Conservation (phyloP, 2,888 invertebrate genomes). For the Timema cristinae region DNA sequence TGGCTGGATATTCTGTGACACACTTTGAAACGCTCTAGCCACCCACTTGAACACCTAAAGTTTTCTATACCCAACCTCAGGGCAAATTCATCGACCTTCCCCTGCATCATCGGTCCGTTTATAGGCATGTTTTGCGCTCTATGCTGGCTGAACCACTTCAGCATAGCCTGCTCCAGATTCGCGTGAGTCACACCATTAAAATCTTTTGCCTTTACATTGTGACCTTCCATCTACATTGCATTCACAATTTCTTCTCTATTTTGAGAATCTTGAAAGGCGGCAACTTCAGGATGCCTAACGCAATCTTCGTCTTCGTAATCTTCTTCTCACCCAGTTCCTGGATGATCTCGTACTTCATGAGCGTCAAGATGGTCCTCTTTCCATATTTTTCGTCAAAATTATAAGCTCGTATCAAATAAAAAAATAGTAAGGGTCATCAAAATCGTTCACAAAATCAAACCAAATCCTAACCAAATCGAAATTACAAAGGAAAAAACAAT, state of each 20-base stretch:
- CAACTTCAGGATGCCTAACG: background rate
- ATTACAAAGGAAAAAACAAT: no score
- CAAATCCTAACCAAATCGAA: no score
- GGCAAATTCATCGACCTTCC: no score
- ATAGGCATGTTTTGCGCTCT: no score
- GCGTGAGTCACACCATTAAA: background rate
- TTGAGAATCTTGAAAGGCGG: background rate
- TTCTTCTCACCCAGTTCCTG: background rate
- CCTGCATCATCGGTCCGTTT: no score
- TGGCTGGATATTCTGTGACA: background rate
- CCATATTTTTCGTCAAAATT: background rate
- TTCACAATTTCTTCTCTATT: constrained; percentile 1
- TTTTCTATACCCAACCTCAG: no score
- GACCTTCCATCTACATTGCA: background rate
- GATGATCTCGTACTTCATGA: background rate
- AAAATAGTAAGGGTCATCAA: no score
- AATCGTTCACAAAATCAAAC: no score
- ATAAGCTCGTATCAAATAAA: background rate
- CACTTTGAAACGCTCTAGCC: no score
- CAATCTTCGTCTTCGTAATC: background rate
- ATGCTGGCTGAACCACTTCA: no score
- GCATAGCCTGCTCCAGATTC: background rate
- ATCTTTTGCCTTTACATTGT: background rate
- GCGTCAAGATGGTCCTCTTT: background rate
- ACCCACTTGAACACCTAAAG: no score